Conservation (phyloP, 2,113 vertebrate genomes). For the Hemicordylus capensis region DNA sequence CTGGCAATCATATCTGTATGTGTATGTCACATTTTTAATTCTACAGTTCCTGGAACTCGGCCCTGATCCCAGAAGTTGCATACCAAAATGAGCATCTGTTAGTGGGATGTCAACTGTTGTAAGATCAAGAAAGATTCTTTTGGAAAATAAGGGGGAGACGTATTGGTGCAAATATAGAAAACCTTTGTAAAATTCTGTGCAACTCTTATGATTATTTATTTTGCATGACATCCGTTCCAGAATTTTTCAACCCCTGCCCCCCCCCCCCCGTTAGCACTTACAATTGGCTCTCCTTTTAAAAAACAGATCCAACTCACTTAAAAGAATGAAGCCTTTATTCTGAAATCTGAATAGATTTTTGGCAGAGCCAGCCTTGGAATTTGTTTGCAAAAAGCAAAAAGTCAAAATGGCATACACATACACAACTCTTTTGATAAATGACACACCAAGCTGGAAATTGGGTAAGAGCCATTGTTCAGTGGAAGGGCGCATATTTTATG, state of each 20-base stretch:
- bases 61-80: neutral
- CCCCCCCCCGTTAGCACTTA: neutral
- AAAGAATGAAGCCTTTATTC: neutral
- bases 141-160: neutral
- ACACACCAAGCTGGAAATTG: neutral
- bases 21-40: neutral
- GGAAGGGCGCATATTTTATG: neutral
- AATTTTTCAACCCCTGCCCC: neutral
- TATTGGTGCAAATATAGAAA: rapidly evolving
- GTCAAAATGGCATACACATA: neutral
- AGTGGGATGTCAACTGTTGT: neutral
- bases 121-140: neutral
- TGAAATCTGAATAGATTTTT: neutral
- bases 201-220: neutral
- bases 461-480: neutral
- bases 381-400: neutral
- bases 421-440: neutral
- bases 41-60: neutral
- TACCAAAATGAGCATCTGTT: neutral
- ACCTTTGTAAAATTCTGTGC: neutral
- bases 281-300: neutral
- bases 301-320: neutral
- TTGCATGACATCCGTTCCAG: neutral
- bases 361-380: neutral
- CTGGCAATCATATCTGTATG: neutral